phyloP scores from a whole-genome alignment of 1,140 invertebrate species.

The Goniozus legneri region DNA sequence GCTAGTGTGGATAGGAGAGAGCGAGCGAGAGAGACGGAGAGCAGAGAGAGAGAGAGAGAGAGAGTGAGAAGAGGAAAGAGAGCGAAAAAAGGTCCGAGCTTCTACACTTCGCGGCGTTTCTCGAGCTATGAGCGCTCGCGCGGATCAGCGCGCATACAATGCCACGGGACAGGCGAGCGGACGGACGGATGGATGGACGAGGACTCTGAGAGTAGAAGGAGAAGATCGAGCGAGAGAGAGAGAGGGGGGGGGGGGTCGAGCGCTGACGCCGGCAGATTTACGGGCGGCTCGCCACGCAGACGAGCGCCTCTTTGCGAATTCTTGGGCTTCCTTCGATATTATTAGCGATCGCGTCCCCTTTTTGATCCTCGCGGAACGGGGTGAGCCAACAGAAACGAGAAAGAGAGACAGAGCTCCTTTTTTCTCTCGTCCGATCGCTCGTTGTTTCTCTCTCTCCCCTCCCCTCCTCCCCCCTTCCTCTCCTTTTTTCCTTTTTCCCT shows the following conservation, averaged over 20 bases:
- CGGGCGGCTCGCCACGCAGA: slow-evolving; percentile 48
- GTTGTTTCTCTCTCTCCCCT: not conserved
- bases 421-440: no score
- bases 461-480: slow-evolving; percentile 7
- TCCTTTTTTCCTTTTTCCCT: slow-evolving; percentile 15
- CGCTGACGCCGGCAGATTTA: slow-evolving; percentile 49
- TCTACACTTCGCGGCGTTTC: no score
- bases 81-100: no score
- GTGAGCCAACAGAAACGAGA: slow-evolving; percentile 19
- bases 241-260: slow-evolving; percentile 15
- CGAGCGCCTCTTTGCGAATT: slow-evolving; percentile 48
- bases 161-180: slow-evolving; percentile 17
- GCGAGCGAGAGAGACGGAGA: no score
- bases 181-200: slow-evolving; percentile 15
- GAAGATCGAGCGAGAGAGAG: slow-evolving; percentile 7
- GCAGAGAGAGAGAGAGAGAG: no score
- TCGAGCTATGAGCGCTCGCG: no score
- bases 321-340: slow-evolving; percentile 51
- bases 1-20: no score
- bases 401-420: slow-evolving; percentile 23
- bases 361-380: slow-evolving; percentile 42
- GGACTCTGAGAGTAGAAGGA: not conserved
- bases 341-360: slow-evolving; percentile 51
- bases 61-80: no score
- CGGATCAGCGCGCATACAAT: no score